phyloP scores from a whole-genome alignment of 2,797 vertebrate genomes.

The Xyrichtys novacula region DNA sequence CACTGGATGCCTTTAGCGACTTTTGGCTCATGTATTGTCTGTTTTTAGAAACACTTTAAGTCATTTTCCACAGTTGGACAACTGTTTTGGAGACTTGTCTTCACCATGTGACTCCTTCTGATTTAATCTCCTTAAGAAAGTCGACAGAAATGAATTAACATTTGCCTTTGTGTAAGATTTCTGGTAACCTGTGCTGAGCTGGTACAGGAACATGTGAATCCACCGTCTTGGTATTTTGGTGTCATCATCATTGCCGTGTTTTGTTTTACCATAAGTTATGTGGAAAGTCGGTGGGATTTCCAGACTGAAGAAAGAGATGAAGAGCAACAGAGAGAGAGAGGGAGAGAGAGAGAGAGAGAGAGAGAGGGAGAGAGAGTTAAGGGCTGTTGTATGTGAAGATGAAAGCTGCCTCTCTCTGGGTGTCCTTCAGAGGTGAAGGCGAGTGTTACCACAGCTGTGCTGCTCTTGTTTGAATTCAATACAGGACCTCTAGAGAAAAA shows the following conservation, averaged over 20 bases:
- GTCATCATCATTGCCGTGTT: slow-evolving; percentile 8
- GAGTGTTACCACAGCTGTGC: slow-evolving; percentile 83
- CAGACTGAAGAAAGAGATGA: slow-evolving; percentile 30
- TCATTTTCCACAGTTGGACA: slow-evolving; percentile 64
- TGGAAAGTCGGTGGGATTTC: slow-evolving; percentile 26
- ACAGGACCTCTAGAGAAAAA: slow-evolving; percentile 76
- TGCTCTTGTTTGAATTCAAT: slow-evolving; percentile 81
- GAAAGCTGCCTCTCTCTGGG: slow-evolving; percentile 76
- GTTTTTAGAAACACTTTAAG: slow-evolving; percentile 53
- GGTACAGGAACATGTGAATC: not conserved
- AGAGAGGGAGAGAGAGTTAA: slow-evolving; percentile 43
- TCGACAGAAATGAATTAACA: slow-evolving; percentile 28
- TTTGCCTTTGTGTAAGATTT: not conserved
- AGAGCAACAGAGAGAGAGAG: slow-evolving; percentile 14
- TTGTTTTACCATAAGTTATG: slow-evolving; percentile 25
- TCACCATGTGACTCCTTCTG: slow-evolving; percentile 9
- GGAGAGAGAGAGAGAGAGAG: slow-evolving; percentile 22
- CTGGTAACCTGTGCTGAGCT: not conserved
- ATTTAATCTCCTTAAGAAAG: slow-evolving; percentile 8
- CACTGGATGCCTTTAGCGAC: slow-evolving; percentile 36
- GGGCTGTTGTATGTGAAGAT: slow-evolving; percentile 67
- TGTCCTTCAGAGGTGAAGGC: slow-evolving; percentile 77
- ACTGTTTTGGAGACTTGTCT: slow-evolving; percentile 54
- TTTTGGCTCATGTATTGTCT: slow-evolving; percentile 42
- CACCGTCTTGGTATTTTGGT: slow-evolving; percentile 25